Base-by-base conservation (phyloP, 2,888 invertebrate genomes). In the Yponomeuta malinellus region DNA sequence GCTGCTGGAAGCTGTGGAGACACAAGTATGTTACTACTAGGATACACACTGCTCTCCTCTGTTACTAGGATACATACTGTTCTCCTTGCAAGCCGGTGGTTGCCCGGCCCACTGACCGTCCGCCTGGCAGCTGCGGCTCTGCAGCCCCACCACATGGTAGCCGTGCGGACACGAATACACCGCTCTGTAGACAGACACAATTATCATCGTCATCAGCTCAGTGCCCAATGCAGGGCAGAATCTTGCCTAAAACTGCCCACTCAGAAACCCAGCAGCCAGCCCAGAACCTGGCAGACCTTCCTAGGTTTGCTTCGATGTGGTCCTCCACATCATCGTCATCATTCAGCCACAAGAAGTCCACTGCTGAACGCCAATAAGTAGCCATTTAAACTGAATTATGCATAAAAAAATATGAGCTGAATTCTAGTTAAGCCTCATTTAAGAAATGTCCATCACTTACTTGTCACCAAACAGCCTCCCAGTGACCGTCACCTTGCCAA, bases 91-190 rank as follows among this genome's bases (percentile, higher is more conserved):
- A 8, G 96, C 95, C 3, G 97, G 97, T 8, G 96, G 94, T 65
- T 94, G 93, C 0, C 97, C 97, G 0, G 96, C 96, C 97, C 97
- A 97, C 74, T 95, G 95, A 33, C 98, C 98, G 83, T 99, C 98
- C 0, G 98, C 98, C 78, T 97, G 96, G 83, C 99, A 99, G 73
- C 95, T 94, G 70, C 98, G 93, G 81, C 97, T 96, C 79, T 96
- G 95, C 0, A 97, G 92, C 0, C 98, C 98, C 0, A 97, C 96
- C 73, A 98, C 95, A 83, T 96, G 96, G 87, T 96, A 98, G 0
- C 97, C 98, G 70, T 96, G 95, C 29, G 97, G 96, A 84, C 99
- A 99, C 6, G 95, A 94, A 86, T 98, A 98, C 52, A 94, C 94
- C 0, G 97, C 96, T 72, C 95, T 95, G 73, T 71, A 73, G 6